A percentile compares a stretch with the other conserved stretches of the same genome.
These are phyloP conservation scores for Ptychadena robeensis DNA, from an alignment of 2,797 vertebrate species.

Conservation along the genomic window DNA sequence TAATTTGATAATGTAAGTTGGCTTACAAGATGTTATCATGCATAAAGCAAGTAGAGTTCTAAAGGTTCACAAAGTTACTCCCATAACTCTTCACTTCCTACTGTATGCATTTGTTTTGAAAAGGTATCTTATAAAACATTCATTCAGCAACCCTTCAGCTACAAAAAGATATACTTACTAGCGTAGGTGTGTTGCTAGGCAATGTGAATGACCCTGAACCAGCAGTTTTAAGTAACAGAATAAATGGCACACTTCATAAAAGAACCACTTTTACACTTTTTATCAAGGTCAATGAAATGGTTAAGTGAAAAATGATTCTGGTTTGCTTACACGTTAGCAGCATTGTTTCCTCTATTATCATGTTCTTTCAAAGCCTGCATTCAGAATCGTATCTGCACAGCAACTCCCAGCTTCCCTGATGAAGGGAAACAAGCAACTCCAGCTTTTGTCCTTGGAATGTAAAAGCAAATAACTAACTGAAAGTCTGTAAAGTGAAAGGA, in stretches of 20 bases:
- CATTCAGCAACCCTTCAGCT: slow-evolving; percentile 8
- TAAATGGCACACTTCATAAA: background rate
- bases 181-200: slow-evolving; percentile 28
- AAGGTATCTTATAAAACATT: background rate
- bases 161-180: background rate
- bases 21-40: background rate
- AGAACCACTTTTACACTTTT: background rate
- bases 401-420: background rate
- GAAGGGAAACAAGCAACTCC: slow-evolving; percentile 10
- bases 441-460: slow-evolving; percentile 32
- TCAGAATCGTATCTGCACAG: background rate
- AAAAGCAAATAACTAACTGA: slow-evolving; percentile 21
- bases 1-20: background rate
- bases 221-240: slow-evolving; percentile 5
- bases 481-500: too few relatives aligned
- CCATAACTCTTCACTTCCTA: background rate
- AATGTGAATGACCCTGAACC: slow-evolving; percentile 30
- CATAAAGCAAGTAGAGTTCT: background rate
- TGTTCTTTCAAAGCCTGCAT: slow-evolving; percentile 7
- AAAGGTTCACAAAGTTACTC: background rate
- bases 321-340: background rate
- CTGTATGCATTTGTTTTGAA: background rate
- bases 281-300: slow-evolving; percentile 39
- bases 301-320: slow-evolving; percentile 21
- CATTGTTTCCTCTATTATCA: slow-evolving; percentile 36